These are phyloP conservation scores for Takifugu flavidus DNA, from an alignment of 2,113 vertebrate genomes.

Conservation along the genomic window DNA sequence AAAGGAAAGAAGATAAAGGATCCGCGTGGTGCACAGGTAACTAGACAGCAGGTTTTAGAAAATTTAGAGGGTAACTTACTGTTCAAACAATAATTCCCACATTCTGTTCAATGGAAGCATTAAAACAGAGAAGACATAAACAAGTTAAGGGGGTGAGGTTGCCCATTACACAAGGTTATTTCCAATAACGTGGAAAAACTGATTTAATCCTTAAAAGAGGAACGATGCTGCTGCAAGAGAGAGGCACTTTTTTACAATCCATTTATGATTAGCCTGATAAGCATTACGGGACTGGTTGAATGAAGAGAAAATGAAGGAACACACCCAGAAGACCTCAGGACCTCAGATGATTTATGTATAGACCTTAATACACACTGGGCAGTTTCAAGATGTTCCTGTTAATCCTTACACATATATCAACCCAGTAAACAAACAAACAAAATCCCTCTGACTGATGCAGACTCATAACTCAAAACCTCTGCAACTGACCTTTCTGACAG, in stretches of 20 bases:
- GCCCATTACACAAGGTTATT: constrained; percentile 16
- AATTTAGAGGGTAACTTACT: constrained; percentile 80
- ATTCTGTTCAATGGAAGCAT: constrained; percentile 84
- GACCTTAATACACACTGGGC: too few species aligned
- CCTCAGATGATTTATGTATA: too few species aligned
- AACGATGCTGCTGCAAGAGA: neutral
- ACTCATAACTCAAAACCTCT: neutral
- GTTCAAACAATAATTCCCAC: constrained; percentile 96
- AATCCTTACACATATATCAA: too few species aligned
- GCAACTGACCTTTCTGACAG: constrained; percentile 88
- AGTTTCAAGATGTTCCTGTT: too few species aligned
- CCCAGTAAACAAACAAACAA: too few species aligned
- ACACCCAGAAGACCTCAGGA: too few species aligned
- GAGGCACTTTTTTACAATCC: too few species aligned
- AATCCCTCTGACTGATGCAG: too few species aligned
- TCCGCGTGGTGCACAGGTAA: neutral
- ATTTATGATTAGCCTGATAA: too few species aligned
- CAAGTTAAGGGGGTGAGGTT: constrained; percentile 32
- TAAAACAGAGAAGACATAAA: constrained; percentile 50
- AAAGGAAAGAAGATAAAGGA: neutral
- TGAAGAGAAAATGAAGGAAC: too few species aligned
- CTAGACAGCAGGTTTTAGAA: neutral
- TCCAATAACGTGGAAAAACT: constrained; percentile 17
- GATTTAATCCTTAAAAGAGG: constrained; percentile 3
- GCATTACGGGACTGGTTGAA: too few species aligned